A percentile compares a stretch with the other conserved stretches of the same genome.
Evolutionary conservation across 2,113 vertebrate species (phyloP).

Genomic region (Aythya baeri): DNA sequence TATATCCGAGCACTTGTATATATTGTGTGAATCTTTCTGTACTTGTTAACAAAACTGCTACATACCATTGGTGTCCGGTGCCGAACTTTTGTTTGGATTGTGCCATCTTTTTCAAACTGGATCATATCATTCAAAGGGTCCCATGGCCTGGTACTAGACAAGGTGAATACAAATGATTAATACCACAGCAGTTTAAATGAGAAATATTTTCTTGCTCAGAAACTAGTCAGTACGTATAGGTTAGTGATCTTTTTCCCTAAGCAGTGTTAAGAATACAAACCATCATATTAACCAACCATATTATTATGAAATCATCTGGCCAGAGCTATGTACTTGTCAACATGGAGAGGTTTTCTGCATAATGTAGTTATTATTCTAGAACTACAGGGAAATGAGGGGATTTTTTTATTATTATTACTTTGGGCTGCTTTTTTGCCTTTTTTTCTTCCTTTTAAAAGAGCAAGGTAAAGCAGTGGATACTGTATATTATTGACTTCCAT

Average conservation of each 20-base stretch:
- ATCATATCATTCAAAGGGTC: constrained; percentile 97
- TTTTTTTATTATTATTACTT: background rate
- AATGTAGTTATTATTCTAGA: background rate
- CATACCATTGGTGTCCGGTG: constrained; percentile 98
- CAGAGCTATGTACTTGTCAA: background rate
- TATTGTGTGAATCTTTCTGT: background rate
- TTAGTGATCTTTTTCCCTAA: background rate
- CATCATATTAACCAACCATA: background rate
- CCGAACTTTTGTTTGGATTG: constrained; percentile 96
- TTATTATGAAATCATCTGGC: background rate
- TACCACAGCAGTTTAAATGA: background rate
- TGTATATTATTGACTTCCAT: background rate
- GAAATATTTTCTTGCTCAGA: background rate
- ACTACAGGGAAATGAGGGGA: background rate
- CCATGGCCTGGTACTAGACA: constrained; percentile 93
- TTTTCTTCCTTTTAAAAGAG: background rate
- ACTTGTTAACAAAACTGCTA: constrained; percentile 75
- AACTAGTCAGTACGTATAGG: background rate
- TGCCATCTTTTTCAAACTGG: constrained; percentile 97
- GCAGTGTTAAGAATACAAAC: background rate
- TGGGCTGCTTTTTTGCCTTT: background rate
- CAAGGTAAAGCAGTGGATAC: background rate
- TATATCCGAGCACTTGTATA: constrained; percentile 62
- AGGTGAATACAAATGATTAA: background rate
- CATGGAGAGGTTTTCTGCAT: background rate